Evolutionary conservation across 1,140 invertebrate species (phyloP), one percentile per base, ranked within the genome.

Genomic region (Leptopilina clavipes): DNA sequence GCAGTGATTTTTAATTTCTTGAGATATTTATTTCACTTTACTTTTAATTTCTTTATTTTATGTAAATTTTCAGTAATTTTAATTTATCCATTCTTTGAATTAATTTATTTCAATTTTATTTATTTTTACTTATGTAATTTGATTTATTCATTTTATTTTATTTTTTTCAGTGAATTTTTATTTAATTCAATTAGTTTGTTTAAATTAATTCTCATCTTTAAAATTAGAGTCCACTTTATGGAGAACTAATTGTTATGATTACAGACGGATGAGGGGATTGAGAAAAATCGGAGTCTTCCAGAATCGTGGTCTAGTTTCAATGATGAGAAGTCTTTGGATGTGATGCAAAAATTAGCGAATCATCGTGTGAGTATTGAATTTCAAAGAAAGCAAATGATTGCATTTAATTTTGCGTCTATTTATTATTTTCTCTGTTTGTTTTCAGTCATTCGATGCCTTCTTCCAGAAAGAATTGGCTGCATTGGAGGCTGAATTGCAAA

Each of bases 401-500:
- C n/a, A n/a, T n/a, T n/a, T n/a, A n/a, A n/a, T n/a, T 31, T 52
- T 65, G n/a, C 1, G 11, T 12, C 1, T 12, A 12, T 12, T 65
- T n/a, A 3, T 3, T 52, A 52, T 14, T 31, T 3, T 31, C 59
- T 72, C 17, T 7, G 48, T 72, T 72, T 74, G 65, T 75, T 25
- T 56, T 72, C 73, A 54, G 19, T 75, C 75, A 9, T 74, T 52
- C 70, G 72, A 76, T 70, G 48, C n/a, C 80, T 3, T 1, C 84
- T 85, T 88, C 43, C 84, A 90, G 85, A 92, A 91, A 81, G 93
- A 94, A 84, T 85, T 95, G 72, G 90, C 92, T 44, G 91, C 92
- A 37, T 84, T 95, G 37, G 94, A 95, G 83, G 88, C 90, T 3
- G 92, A 95, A 86, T 79, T 94, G 11, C 91, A 93, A 81, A 91